These are phyloP conservation scores for Eudemis profundana DNA, from an alignment of 2,888 invertebrate genomes.

Conservation along the genomic window DNA sequence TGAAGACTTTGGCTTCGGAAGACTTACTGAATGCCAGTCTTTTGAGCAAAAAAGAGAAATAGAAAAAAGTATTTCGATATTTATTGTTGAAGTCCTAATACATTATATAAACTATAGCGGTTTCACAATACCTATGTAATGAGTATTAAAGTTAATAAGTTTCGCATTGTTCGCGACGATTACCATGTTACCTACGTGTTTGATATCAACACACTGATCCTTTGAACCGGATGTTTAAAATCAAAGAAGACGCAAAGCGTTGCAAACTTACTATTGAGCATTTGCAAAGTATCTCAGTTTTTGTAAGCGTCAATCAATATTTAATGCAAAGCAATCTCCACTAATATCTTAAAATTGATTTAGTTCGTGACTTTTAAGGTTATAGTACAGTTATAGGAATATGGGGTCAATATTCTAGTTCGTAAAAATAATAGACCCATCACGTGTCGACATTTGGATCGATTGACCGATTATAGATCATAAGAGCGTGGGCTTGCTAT, in stretches of 20 bases:
- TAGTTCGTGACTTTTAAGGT: conserved; percentile 34
- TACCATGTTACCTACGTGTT: too few species aligned
- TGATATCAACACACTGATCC: too few species aligned
- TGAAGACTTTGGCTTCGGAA: not conserved
- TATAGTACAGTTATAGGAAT: conserved; percentile 40
- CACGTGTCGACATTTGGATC: conserved; percentile 16
- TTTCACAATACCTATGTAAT: too few species aligned
- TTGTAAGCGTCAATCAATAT: conserved; percentile 9
- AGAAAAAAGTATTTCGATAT: too few species aligned
- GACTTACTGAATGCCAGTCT: conserved; percentile 6
- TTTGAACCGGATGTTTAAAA: too few species aligned
- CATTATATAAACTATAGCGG: too few species aligned
- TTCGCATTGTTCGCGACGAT: too few species aligned
- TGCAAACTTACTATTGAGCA: not conserved
- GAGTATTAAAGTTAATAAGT: too few species aligned
- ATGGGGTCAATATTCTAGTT: conserved; percentile 46
- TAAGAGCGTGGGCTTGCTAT: conserved; percentile 17
- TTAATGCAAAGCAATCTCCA: conserved; percentile 13
- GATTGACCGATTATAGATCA: conserved; percentile 22
- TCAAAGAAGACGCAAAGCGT: too few species aligned
- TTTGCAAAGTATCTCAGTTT: not conserved
- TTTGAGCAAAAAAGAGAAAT: not conserved
- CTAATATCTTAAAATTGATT: conserved; percentile 19
- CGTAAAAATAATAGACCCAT: conserved; percentile 40
- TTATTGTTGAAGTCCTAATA: too few species aligned